phyloP scores from a whole-genome alignment of 1,140 invertebrate species.

The Macrosteles quadrilineatus region DNA sequence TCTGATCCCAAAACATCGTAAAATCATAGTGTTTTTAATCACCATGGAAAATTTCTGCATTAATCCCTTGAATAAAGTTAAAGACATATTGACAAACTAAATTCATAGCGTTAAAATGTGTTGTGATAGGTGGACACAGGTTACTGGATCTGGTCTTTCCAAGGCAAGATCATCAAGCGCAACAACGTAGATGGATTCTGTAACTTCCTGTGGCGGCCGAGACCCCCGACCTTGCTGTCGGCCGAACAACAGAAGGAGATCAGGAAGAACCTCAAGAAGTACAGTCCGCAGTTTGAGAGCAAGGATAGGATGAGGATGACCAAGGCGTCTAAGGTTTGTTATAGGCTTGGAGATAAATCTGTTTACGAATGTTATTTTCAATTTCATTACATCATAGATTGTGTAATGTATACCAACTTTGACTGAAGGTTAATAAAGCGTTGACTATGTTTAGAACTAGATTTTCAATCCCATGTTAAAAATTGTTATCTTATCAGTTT shows the following conservation, averaged over 20 bases:
- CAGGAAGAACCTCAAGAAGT: slow-evolving; percentile 98
- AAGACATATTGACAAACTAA: too few relatives aligned
- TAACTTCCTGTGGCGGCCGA: slow-evolving; percentile 94
- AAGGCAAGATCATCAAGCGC: slow-evolving; percentile 79
- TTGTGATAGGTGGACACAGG: slow-evolving; percentile 88
- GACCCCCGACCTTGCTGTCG: slow-evolving; percentile 82
- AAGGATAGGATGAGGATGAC: slow-evolving; percentile 92
- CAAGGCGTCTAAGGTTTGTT: slow-evolving; percentile 84
- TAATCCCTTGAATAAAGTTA: too few relatives aligned
- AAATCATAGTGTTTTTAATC: too few relatives aligned
- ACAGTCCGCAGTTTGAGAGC: slow-evolving; percentile 92
- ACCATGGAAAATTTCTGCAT: too few relatives aligned
- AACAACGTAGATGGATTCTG: slow-evolving; percentile 91
- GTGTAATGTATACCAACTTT: too few relatives aligned
- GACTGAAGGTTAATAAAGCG: too few relatives aligned
- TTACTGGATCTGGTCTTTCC: slow-evolving; percentile 98
- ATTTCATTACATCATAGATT: too few relatives aligned
- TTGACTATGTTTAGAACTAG: too few relatives aligned
- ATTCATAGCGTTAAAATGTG: too few relatives aligned
- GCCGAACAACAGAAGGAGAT: slow-evolving; percentile 88
- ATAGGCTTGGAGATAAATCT: slow-evolving; percentile 9
- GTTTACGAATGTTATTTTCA: slow-evolving; percentile 2
- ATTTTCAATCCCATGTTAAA: too few relatives aligned
- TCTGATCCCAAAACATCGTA: too few relatives aligned
- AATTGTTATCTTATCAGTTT: too few relatives aligned